Evolutionary conservation across 2,797 vertebrate species (phyloP).

Genomic region (Alosa sapidissima): DNA sequence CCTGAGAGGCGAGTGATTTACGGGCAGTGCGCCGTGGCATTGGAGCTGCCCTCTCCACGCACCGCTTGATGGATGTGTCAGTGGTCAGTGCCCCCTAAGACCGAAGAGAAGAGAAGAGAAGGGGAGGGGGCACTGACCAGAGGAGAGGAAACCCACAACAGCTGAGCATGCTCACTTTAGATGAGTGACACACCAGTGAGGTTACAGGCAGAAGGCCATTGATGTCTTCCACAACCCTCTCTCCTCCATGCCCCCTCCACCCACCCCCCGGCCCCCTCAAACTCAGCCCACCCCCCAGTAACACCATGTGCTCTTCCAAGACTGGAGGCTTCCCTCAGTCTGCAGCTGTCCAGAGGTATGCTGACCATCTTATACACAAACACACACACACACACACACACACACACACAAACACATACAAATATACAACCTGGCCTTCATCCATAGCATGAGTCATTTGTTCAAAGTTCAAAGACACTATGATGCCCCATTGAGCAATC

Average conservation of each 20-base stretch:
- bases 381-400: not conserved
- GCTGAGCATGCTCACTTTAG: not conserved
- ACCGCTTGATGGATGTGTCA: not conserved
- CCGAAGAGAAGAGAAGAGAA: no score
- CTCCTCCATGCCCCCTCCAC: not conserved
- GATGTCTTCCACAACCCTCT: slow-evolving; percentile 49
- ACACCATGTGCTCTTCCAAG: not conserved
- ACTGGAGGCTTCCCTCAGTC: slow-evolving; percentile 66
- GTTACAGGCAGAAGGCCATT: slow-evolving; percentile 40
- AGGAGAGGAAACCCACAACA: not conserved
- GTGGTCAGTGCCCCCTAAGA: no score
- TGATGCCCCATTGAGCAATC: not conserved
- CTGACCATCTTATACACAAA: slow-evolving; percentile 58
- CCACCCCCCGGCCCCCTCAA: no score
- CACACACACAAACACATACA: not conserved
- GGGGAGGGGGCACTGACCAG: no score
- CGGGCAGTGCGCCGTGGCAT: not conserved
- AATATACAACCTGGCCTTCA: not conserved
- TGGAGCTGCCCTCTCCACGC: not conserved
- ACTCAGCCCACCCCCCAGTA: not conserved
- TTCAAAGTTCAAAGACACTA: not conserved
- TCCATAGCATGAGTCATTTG: not conserved
- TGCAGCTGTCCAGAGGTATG: slow-evolving; percentile 67
- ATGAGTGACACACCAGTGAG: slow-evolving; percentile 38
- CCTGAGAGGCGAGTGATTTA: not conserved